Conservation (phyloP, 2,797 vertebrate species). For the Oryzias dopingdopingensis region DNA sequence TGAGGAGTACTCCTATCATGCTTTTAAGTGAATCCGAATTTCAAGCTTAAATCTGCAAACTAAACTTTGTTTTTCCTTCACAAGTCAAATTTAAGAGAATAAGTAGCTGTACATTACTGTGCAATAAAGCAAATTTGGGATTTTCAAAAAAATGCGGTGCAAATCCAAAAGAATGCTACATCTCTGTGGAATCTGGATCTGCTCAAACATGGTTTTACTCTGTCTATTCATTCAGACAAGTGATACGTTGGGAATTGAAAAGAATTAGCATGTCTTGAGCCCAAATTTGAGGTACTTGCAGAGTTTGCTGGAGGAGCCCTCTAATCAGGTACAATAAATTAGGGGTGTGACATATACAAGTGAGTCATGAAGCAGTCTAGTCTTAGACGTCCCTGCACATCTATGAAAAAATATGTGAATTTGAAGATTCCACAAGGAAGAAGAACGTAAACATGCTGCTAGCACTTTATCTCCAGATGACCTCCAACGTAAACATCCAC, state of each 20-base stretch:
- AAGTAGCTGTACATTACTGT: constrained; percentile 17
- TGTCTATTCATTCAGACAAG: constrained; percentile 16
- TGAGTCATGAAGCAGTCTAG: constrained; percentile 13
- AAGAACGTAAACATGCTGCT: constrained; percentile 41
- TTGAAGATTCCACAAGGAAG: constrained; percentile 28
- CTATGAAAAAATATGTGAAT: constrained; percentile 28
- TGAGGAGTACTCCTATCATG: constrained; percentile 1
- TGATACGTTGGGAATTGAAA: constrained; percentile 21
- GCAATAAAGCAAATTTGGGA: constrained; percentile 29
- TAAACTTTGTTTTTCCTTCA: constrained; percentile 11
- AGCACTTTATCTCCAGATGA: constrained; percentile 34
- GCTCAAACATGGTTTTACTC: constrained; percentile 9
- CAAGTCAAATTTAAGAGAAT: constrained; percentile 1
- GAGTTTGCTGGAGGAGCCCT: constrained; percentile 8
- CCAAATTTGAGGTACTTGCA: constrained; percentile 12
- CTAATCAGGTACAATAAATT: constrained; percentile 23
- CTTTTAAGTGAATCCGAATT: constrained; percentile 12
- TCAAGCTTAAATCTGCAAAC: constrained; percentile 4
- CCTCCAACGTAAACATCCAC: constrained; percentile 48
- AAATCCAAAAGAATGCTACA: constrained; percentile 6
- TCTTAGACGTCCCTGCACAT: constrained; percentile 2
- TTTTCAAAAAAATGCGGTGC: constrained; percentile 11
- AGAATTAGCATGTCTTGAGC: constrained; percentile 30
- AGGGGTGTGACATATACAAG: constrained; percentile 1
- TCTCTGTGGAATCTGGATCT: constrained; percentile 9